These are phyloP conservation scores for Sarcophaga caerulescens DNA, from an alignment of 2,888 invertebrate genomes.

Conservation along the genomic window DNA sequence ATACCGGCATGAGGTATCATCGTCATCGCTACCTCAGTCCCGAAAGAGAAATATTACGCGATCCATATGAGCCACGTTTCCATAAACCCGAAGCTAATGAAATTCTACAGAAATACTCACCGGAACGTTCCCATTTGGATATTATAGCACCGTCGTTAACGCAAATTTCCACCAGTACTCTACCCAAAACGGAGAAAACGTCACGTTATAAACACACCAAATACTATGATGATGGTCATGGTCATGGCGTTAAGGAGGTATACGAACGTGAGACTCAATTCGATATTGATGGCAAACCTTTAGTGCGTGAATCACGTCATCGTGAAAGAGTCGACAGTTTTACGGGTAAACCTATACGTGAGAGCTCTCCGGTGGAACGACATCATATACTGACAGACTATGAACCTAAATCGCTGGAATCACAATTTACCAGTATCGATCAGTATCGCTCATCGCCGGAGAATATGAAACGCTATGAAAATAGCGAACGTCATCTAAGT, in stretches of 20 bases:
- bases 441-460: slow-evolving; percentile 84
- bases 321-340: slow-evolving; percentile 80
- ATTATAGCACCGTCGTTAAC: slow-evolving; percentile 72
- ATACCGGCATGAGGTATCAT: slow-evolving; percentile 48
- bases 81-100: slow-evolving; percentile 76
- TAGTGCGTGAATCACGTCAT: slow-evolving; percentile 80
- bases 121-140: slow-evolving; percentile 76
- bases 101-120: slow-evolving; percentile 76
- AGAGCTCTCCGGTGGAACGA: slow-evolving; percentile 71
- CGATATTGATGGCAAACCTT: slow-evolving; percentile 80
- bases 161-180: slow-evolving; percentile 71
- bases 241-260: slow-evolving; percentile 82
- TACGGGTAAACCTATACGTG: slow-evolving; percentile 58
- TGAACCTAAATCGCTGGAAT: slow-evolving; percentile 87
- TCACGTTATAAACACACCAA: slow-evolving; percentile 79
- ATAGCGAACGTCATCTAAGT: slow-evolving; percentile 43
- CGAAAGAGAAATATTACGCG: slow-evolving; percentile 70
- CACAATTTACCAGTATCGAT: slow-evolving; percentile 83
- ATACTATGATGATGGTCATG: slow-evolving; percentile 81
- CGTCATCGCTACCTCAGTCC: slow-evolving; percentile 72
- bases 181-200: slow-evolving; percentile 73
- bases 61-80: slow-evolving; percentile 72
- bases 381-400: slow-evolving; percentile 72
- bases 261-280: slow-evolving; percentile 81
- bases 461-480: slow-evolving; percentile 81